Conservation (phyloP, 2,113 vertebrate genomes). For the Cnemophilus loriae region DNA sequence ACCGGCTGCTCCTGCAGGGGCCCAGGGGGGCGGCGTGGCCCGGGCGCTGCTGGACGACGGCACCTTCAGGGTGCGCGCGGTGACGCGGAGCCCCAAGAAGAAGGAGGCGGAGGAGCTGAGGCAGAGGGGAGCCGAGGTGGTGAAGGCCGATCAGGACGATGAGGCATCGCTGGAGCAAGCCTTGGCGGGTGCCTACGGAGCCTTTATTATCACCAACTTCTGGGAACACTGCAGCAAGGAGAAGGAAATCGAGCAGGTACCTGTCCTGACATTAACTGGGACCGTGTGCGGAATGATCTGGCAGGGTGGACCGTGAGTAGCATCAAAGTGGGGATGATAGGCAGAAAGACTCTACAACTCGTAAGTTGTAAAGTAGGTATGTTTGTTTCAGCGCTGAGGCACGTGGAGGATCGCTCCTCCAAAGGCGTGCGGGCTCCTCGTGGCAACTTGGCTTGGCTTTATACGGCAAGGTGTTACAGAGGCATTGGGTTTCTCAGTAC, state of each 20-base stretch:
- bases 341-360: too few species aligned
- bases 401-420: too few species aligned
- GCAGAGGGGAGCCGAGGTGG: conserved; percentile 58
- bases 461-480: too few species aligned
- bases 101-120: conserved; percentile 18
- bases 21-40: conserved; percentile 64
- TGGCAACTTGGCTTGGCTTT: too few species aligned
- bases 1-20: conserved; percentile 6
- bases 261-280: not conserved
- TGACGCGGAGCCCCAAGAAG: conserved; percentile 54
- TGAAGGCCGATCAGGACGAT: conserved; percentile 59
- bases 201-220: conserved; percentile 72
- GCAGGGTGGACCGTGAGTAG: accelerated
- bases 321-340: accelerated
- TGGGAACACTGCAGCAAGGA: conserved; percentile 71
- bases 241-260: conserved; percentile 66
- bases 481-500: too few species aligned
- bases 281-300: accelerated
- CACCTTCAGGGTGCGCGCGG: conserved; percentile 50
- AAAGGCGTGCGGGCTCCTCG: too few species aligned
- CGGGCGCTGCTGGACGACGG: conserved; percentile 59
- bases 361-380: too few species aligned
- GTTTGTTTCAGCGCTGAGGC: too few species aligned
- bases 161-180: conserved; percentile 53
- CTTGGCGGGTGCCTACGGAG: conserved; percentile 25